Evolutionary conservation across 1,140 invertebrate genomes (phyloP), one percentile per base, ranked within the genome.

Genomic region (Pseudobourletiella spinata): DNA sequence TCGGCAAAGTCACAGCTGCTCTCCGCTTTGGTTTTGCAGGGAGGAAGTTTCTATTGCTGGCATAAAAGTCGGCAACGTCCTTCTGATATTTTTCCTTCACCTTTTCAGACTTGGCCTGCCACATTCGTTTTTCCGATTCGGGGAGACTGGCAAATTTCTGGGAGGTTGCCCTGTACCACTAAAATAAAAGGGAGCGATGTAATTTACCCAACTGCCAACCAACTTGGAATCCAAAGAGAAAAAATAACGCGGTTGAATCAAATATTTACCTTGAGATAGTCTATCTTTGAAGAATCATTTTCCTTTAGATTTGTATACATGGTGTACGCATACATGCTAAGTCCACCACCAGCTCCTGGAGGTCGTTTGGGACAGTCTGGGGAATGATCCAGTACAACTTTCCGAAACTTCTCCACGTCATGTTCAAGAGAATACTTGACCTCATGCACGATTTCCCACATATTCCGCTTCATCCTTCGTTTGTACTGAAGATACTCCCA

Each of bases 401-500:
- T n/a, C n/a, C n/a, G n/a, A 26, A 54, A 28, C 28, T 54, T 54
- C 6, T 11, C 14, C 11, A 6, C 8, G n/a, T 8, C n/a, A 8
- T 8, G 6, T 6, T 54, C 22, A 16, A 54, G 25, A 4, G 3
- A 4, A 8, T 54, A 8, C 25, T 54, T 30, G 14, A 54, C 25
- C 20, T 54, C 50, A 26, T 25, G 8, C 4, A 30, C 22, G 11
- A 54, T 18, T 54, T 54, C 50, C 50, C 50, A 54, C 50, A 54
- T 28, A 20, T 54, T 54, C 20, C 50, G 4, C 6, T 11, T 14
- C 6, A 22, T 25, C 30, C 50, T 11, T 14, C 50, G 14, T 15
- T 30, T 54, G 11, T 28, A 4, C 6, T 18, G 50, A 16, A 54
- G 30, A 30, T 28, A 54, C 11, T 16, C 6, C 50, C 50, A 54